Evolutionary conservation across 2,888 invertebrate species (phyloP), one percentile per base, ranked within the genome.

Genomic region (Heliconius charithonia): DNA sequence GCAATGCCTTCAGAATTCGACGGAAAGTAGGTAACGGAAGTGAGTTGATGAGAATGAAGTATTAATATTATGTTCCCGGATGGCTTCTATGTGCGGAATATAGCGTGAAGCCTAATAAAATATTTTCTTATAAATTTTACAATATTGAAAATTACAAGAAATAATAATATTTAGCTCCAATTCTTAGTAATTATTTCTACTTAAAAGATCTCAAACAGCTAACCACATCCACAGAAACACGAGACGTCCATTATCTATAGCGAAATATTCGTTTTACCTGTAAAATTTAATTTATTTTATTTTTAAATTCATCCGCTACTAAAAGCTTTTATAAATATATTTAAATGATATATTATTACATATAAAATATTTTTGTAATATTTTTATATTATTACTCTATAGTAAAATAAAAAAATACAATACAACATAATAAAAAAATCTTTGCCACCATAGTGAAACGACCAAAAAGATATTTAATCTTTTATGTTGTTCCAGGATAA

Each of bases 171-270:
- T 32, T 73, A 41, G 16, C 4, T 41, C n/a, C n/a, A 41, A 62
- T 9, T 37, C 32, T 19, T 41, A 9, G 22, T 62, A 71, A 56
- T 51, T 71, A 62, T 19, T n/a, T 16, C 71, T 37, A 71, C 71
- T 71, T 59, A 77, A 78, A 51, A 79, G 75, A 81, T 72, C 65
- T 62, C 67, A 63, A 75, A 51, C 75, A 77, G 79, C 75, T 79
- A 78, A 81, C 76, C 79, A 73, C 76, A 41, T 79, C 74, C 79
- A 72, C 81, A 72, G 77, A 76, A 78, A 83, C 83, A 82, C 71
- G 82, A 78, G 80, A 83, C 74, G 69, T 81, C 83, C 83, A 83
- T 83, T 83, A 83, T 76, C 81, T 78, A 79, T n/a, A 66, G 73
- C 77, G 79, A 78, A 75, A 80, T 78, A 77, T 76, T 76, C 75